These are phyloP conservation scores for Meloidogyne floridensis DNA, from an alignment of 1,140 invertebrate genomes.

Conservation along the genomic window DNA sequence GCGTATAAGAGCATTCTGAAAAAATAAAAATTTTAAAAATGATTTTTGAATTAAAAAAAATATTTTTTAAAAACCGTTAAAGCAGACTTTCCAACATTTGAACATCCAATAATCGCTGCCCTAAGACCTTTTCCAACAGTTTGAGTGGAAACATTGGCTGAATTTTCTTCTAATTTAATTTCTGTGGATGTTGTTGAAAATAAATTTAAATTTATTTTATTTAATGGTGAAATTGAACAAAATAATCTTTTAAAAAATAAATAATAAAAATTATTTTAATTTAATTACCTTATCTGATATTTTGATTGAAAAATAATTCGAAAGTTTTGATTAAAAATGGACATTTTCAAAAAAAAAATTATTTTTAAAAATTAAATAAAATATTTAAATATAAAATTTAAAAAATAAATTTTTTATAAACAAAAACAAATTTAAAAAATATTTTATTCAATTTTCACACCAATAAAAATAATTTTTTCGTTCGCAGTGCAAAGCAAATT, in stretches of 20 bases:
- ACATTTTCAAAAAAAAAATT: not conserved
- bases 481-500: not conserved
- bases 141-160: not conserved
- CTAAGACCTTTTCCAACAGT: slow-evolving; percentile 30
- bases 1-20: slow-evolving; percentile 52
- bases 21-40: not conserved
- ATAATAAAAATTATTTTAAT: too few species aligned
- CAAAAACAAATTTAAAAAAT: too few species aligned
- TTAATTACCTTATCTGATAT: not conserved
- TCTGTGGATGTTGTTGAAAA: not conserved
- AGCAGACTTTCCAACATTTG: slow-evolving; percentile 64
- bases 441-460: not conserved
- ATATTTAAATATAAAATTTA: not conserved
- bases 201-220: not conserved
- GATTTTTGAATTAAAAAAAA: not conserved
- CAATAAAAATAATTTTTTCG: not conserved
- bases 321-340: not conserved
- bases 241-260: slow-evolving; percentile 3
- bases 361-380: not conserved
- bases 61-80: slow-evolving; percentile 31
- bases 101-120: slow-evolving; percentile 60
- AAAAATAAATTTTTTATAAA: not conserved
- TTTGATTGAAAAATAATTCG: not conserved
- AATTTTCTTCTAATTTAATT: not conserved
- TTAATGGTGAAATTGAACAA: not conserved